These are phyloP conservation scores for Rhagophthalmus giganteus DNA, from an alignment of 2,888 invertebrate species.

Conservation along the genomic window DNA sequence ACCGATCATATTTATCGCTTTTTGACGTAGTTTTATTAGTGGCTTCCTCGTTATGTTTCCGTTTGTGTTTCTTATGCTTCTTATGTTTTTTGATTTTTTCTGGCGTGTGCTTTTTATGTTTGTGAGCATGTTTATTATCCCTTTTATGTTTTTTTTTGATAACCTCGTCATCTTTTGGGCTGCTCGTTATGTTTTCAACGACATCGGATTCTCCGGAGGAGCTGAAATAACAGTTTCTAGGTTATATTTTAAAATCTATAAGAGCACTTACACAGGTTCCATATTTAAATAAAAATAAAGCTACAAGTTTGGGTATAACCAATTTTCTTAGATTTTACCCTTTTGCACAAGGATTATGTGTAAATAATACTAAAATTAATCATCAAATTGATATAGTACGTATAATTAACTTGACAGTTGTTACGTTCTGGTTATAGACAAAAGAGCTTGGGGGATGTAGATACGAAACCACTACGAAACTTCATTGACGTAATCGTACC, in stretches of 20 bases:
- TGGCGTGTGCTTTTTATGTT: slow-evolving; percentile 57
- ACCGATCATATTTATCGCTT: slow-evolving; percentile 48
- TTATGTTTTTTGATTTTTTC: slow-evolving; percentile 66
- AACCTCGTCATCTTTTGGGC: slow-evolving; percentile 27
- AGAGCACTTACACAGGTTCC: slow-evolving; percentile 17
- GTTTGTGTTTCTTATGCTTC: slow-evolving; percentile 65
- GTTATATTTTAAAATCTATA: slow-evolving; percentile 10
- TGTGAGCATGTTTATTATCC: slow-evolving; percentile 58
- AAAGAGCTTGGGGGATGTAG: too few species aligned
- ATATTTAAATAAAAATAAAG: slow-evolving; percentile 3
- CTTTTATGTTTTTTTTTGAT: slow-evolving; percentile 70
- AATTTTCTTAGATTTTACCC: too few species aligned
- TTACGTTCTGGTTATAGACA: too few species aligned
- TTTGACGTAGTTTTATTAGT: slow-evolving; percentile 50
- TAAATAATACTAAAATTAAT: too few species aligned
- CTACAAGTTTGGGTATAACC: background rate
- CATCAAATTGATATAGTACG: too few species aligned
- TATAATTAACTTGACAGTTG: too few species aligned
- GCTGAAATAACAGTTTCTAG: slow-evolving; percentile 28
- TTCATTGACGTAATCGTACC: too few species aligned
- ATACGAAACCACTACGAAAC: too few species aligned
- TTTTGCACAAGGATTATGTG: too few species aligned
- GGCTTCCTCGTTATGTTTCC: slow-evolving; percentile 57
- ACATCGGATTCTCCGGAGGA: slow-evolving; percentile 34
- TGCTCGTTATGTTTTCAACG: slow-evolving; percentile 25